Evolutionary conservation across 2,888 invertebrate genomes (phyloP), one percentile per base, ranked within the genome.

Genomic region (Carabus problematicus): DNA sequence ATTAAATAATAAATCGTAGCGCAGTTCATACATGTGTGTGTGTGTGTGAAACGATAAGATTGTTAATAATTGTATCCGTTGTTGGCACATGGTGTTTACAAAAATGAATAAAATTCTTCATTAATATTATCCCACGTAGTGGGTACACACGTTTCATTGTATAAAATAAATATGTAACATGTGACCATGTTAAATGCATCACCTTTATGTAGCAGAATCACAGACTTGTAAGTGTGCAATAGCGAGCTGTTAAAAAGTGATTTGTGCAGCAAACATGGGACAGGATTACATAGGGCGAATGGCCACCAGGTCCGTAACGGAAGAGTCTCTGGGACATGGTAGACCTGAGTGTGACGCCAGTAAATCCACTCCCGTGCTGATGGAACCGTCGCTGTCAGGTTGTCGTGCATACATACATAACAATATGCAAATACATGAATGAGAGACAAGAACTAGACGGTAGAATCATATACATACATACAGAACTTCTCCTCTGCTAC

Each of bases 351-450:
- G 79, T 75, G 85, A 84, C 78, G 86, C 85, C 78, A 87, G 83
- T 79, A 87, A 82, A 78, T 89, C 89, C 76, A 90, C 89, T 72
- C 89, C 85, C 76, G 88, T 89, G 81, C 89, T 89, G 82, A 90
- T 88, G 76, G 89, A 90, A 76, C 89, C 88, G 81, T 90, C 89
- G 80, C 89, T 89, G 60, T 56, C 8, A n/a, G 14, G 11, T 12
- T 11, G 45, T 6, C 14, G 14, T 45, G 11, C n/a, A 45, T 3
- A 45, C 45, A 14, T 11, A 45, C 29, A 29, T 29, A 45, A 45
- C 45, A 14, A 14, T n/a, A 14, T 45, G 45, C 14, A 14, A 3
- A 45, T 45, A 45, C 11, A 45, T 45, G n/a, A 45, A 45, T 45
- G n/a, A 45, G 11, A 14, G 2, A 45, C 14, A 14, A 12, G 45